Conservation (phyloP, 2,888 invertebrate genomes). For the Cantharis nigra region DNA sequence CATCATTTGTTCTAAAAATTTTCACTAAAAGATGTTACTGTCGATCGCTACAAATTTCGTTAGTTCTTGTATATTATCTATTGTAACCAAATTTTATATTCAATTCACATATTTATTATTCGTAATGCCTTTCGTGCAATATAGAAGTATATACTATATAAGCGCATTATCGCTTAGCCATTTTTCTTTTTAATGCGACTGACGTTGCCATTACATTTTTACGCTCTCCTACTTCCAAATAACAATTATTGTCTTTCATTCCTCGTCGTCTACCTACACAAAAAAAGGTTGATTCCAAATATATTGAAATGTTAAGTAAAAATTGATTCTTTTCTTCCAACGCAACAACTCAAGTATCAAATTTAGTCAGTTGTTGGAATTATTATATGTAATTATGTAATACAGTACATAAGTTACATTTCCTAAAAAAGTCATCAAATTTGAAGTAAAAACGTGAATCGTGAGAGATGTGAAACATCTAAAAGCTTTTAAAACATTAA, state of each 20-base stretch:
- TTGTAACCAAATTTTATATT: not conserved
- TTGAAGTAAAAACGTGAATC: not conserved
- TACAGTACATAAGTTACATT: not conserved
- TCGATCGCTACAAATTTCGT: not conserved
- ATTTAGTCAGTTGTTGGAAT: not conserved
- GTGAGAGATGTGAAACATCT: not conserved
- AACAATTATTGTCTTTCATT: not conserved
- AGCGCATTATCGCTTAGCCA: not conserved
- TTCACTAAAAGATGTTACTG: not conserved
- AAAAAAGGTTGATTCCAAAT: not conserved
- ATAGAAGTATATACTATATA: not conserved
- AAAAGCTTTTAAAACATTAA: not conserved
- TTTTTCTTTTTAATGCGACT: not conserved
- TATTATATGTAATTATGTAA: not conserved
- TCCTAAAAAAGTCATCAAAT: not conserved
- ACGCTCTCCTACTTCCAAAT: not conserved
- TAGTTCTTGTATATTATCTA: not conserved
- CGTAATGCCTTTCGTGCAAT: not conserved
- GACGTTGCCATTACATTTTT: not conserved
- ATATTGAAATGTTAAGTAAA: not conserved
- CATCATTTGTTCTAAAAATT: conserved; percentile 6
- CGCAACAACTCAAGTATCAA: no score
- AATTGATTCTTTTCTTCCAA: not conserved
- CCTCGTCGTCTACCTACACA: not conserved
- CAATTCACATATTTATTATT: not conserved